Evolutionary conservation across 2,797 vertebrate genomes (phyloP).

Genomic region (Periophthalmus magnuspinnatus): DNA sequence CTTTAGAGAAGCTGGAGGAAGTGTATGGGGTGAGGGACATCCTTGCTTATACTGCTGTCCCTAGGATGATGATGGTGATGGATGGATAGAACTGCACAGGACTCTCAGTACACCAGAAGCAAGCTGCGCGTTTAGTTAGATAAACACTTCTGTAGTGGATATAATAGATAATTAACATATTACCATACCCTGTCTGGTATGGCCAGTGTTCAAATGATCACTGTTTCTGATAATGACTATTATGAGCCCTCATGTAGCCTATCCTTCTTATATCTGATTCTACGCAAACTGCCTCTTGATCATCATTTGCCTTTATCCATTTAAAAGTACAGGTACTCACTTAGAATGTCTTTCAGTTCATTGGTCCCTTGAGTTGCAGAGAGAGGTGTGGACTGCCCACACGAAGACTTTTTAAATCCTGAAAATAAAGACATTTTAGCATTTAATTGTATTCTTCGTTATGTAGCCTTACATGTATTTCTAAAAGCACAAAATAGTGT

Average conservation of each 20-base stretch:
- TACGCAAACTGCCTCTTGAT: background rate
- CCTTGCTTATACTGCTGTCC: too few species aligned
- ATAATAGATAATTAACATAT: background rate
- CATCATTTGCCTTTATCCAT: background rate
- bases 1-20: too few species aligned
- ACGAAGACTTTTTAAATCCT: conserved; percentile 18
- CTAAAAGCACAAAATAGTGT: background rate
- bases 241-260: background rate
- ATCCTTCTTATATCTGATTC: background rate
- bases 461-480: too few species aligned
- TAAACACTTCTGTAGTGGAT: background rate
- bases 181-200: background rate
- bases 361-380: background rate
- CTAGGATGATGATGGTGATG: too few species aligned
- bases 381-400: conserved; percentile 16
- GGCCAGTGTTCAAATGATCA: background rate
- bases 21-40: too few species aligned
- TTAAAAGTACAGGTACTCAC: conserved; percentile 38
- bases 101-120: background rate
- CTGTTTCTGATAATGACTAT: background rate
- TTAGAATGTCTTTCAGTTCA: conserved; percentile 16
- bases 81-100: too few species aligned
- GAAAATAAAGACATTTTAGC: background rate
- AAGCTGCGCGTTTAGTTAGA: background rate
- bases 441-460: too few species aligned